Evolutionary conservation across 2,113 vertebrate species (phyloP).

Genomic region (Pterocles burchelli): DNA sequence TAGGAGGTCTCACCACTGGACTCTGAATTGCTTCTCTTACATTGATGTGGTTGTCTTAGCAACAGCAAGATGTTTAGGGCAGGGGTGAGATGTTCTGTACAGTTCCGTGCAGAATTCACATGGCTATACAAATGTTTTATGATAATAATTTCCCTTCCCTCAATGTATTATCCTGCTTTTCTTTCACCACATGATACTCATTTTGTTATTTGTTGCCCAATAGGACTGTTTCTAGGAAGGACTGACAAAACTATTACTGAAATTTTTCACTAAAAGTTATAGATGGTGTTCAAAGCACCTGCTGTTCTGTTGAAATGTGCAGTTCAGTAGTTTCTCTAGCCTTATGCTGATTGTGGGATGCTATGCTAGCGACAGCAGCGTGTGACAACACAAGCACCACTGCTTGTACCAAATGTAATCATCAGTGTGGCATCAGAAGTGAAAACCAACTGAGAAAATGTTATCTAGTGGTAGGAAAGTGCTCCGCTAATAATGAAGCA

Average conservation of each 20-base stretch:
- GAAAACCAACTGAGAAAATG: conserved; percentile 16
- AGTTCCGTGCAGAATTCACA: background rate
- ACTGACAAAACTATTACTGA: background rate
- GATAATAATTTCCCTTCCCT: background rate
- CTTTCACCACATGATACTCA: background rate
- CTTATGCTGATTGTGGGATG: background rate
- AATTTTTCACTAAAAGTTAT: background rate
- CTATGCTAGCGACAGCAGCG: background rate
- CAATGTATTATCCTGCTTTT: background rate
- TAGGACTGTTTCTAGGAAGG: background rate
- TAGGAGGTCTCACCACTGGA: background rate
- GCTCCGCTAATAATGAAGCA: background rate
- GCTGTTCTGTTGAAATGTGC: background rate
- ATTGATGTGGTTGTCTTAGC: background rate
- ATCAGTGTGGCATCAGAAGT: background rate
- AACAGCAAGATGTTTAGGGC: background rate
- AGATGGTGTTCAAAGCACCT: background rate
- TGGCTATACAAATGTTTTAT: background rate
- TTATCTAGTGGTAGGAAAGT: background rate
- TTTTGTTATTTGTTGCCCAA: conserved; percentile 15
- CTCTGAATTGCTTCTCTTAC: background rate
- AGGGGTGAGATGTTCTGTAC: background rate
- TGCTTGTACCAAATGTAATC: background rate
- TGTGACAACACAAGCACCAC: background rate
- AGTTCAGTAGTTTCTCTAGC: background rate